Base-by-base conservation (phyloP, 2,888 invertebrate genomes). In the Megalurothrips usitatus region DNA sequence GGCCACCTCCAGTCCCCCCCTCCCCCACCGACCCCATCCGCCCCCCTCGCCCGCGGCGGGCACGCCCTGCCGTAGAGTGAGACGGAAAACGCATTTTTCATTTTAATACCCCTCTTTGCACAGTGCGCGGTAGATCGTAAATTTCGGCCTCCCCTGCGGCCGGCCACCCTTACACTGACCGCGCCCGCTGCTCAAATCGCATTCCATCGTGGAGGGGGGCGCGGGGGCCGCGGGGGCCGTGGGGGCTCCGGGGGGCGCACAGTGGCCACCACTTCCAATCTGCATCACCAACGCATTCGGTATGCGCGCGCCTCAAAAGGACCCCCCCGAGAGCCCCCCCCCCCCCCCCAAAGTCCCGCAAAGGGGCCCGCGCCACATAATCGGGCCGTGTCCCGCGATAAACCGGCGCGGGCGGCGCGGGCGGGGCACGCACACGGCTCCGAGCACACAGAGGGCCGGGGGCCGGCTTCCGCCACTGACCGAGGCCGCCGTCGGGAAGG, bases 81-180 rank as follows among this genome's bases (percentile, higher is more conserved):
- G 58, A 58, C 17, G 58, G 58, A 58, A n/a, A 58, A 58, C 58
- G 68, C 68, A 75, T 75, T 75, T 23, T 26, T 75, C 68, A 75
- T 75, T 26, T 26, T 75, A 75, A 75, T 75, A 26, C 26, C 58
- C 34, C 34, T 9, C 58, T n/a, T n/a, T 6, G 12, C 58, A 17
- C 11, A 14, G 12, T 19, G 58, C 58, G 58, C 11, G 4, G 58
- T n/a, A 58, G 58, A 58, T 58, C 58, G 58, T 58, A 58, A 58
- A 58, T 58, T 4, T 17, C 58, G 19, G 14, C 58, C 58, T 2
- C 58, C 58, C 58, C 58, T 14, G 19, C 58, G 2, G 19, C 58
- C 58, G 17, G 58, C 58, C 58, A 14, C 14, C 58, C 58, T 58
- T 58, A 58, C n/a, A 58, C 58, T 58, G 58, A 58, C 58, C 58